Evolutionary conservation across 2,797 vertebrate genomes (phyloP).

Genomic region (Petrocephalus schoutedeni): DNA sequence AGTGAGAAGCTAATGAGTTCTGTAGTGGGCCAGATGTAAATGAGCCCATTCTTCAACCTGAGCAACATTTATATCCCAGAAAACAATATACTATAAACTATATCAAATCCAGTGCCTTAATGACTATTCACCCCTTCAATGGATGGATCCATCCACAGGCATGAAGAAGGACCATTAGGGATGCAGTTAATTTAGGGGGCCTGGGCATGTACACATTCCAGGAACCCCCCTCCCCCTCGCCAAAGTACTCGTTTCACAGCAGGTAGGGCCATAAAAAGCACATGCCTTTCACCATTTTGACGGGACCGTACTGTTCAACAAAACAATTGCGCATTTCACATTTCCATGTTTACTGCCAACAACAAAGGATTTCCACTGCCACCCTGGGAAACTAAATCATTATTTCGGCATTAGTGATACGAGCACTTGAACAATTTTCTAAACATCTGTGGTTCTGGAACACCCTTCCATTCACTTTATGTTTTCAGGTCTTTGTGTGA

Average conservation of each 20-base stretch:
- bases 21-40: not conserved
- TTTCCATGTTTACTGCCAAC: slow-evolving; percentile 61
- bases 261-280: slow-evolving; percentile 26
- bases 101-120: not conserved
- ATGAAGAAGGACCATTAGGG: not conserved
- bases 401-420: slow-evolving; percentile 45
- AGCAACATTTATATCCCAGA: not conserved
- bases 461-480: slow-evolving; percentile 30
- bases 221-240: not conserved
- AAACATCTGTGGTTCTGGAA: slow-evolving; percentile 42
- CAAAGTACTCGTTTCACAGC: slow-evolving; percentile 21
- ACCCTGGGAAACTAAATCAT: slow-evolving; percentile 56
- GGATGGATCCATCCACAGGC: not conserved
- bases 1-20: not conserved
- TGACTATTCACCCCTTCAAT: not conserved
- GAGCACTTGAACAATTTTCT: slow-evolving; percentile 40
- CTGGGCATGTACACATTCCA: not conserved
- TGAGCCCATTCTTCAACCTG: not conserved
- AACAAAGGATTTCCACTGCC: slow-evolving; percentile 62
- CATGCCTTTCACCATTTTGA: slow-evolving; percentile 21
- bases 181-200: not conserved
- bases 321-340: slow-evolving; percentile 50
- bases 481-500: slow-evolving; percentile 20
- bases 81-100: not conserved
- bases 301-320: slow-evolving; percentile 48